A percentile compares a stretch with the other conserved stretches of the same genome.
These are phyloP conservation scores for Cynocephalus volans DNA, from an alignment of 2,113 vertebrate species.

Conservation along the genomic window DNA sequence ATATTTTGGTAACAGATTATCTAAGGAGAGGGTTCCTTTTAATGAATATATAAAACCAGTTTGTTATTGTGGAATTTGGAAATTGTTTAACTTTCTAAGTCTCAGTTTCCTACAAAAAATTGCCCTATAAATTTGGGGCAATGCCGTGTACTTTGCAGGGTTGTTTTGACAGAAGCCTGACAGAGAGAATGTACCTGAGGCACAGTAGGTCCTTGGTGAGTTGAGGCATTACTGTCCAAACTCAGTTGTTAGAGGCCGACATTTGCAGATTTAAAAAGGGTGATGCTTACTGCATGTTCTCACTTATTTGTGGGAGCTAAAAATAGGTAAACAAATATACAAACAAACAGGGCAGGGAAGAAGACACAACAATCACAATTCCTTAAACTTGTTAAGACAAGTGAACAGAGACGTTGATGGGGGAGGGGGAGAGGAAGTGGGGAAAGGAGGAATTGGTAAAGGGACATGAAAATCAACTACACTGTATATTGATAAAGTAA, in stretches of 20 bases:
- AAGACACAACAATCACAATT: no score
- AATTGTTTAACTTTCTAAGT: background rate
- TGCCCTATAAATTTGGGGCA: background rate
- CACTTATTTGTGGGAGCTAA: no score
- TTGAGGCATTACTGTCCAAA: background rate
- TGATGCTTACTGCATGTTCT: no score
- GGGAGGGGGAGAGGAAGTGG: no score
- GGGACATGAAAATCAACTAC: no score
- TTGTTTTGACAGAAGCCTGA: background rate
- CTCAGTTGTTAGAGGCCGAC: background rate
- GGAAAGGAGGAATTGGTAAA: no score
- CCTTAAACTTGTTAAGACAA: no score
- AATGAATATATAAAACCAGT: background rate
- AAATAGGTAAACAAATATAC: no score
- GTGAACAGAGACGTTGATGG: no score
- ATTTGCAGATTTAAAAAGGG: background rate
- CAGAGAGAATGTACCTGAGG: background rate
- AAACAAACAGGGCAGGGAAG: no score
- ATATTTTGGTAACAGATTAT: conserved; percentile 22
- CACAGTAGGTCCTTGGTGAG: background rate
- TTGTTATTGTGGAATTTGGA: conserved; percentile 43
- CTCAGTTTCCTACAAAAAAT: background rate
- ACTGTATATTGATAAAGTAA: no score
- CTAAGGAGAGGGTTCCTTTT: background rate
- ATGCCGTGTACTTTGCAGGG: background rate